phyloP scores from a whole-genome alignment of 2,888 invertebrate genomes.

The Hypercompe scribonia region DNA sequence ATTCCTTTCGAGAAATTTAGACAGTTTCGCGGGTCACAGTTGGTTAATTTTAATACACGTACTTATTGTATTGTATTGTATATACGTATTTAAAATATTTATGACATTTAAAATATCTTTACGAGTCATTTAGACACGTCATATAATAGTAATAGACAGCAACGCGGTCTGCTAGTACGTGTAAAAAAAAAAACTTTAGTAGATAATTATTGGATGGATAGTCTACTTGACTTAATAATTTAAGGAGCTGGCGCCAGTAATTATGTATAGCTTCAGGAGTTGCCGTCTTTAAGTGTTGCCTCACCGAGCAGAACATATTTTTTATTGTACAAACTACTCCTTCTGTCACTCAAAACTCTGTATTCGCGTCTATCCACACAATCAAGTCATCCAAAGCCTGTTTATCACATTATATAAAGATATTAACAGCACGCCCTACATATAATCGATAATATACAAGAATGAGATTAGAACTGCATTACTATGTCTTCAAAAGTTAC shows the following conservation, averaged over 20 bases:
- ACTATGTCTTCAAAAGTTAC: conserved; percentile 57
- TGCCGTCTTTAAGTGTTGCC: not conserved
- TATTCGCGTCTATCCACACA: conserved; percentile 9
- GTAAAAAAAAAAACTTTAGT: no score
- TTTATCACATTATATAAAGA: conserved; percentile 36
- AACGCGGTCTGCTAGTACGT: no score
- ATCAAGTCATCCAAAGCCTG: conserved; percentile 37
- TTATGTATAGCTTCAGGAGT: not conserved
- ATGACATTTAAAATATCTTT: no score
- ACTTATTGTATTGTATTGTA: no score
- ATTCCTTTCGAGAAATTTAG: no score
- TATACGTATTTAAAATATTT: no score
- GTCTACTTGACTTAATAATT: not conserved
- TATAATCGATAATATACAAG: conserved; percentile 57
- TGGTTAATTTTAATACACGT: no score
- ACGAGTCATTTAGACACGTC: no score
- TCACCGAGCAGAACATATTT: not conserved
- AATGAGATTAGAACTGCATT: conserved; percentile 59
- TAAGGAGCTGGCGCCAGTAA: no score
- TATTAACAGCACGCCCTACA: conserved; percentile 34
- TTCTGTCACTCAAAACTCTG: not conserved
- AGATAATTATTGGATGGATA: not conserved
- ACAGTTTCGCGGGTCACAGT: no score
- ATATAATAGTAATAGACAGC: no score
- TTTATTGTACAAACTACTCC: not conserved